Evolutionary conservation across 2,888 invertebrate species (phyloP).

Genomic region (Melinaea marsaeus): DNA sequence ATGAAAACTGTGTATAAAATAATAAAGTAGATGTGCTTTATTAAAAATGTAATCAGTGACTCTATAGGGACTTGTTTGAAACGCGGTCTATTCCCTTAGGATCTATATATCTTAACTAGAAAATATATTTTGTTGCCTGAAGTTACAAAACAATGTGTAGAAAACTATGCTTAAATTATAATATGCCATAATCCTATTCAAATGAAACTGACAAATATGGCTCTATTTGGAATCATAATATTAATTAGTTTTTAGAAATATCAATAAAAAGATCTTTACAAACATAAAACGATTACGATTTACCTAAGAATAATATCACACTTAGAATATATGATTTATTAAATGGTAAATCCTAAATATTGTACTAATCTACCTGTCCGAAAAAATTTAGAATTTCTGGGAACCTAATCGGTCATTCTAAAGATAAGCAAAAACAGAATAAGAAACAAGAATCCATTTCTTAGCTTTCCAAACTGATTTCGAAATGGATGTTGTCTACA

Average conservation of each 20-base stretch:
- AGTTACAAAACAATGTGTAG: not conserved
- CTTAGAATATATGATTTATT: no score
- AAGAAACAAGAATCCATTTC: no score
- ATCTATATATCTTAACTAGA: conserved; percentile 29
- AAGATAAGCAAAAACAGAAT: no score
- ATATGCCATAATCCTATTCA: not conserved
- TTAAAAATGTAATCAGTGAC: conserved; percentile 30
- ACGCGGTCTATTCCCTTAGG: conserved; percentile 18
- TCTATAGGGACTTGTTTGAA: conserved; percentile 21
- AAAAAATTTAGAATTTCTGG: no score
- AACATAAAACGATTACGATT: no score
- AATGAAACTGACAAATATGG: not conserved
- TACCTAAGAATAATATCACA: no score
- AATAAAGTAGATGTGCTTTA: conserved; percentile 21
- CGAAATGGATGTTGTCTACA: not conserved
- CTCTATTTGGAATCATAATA: not conserved
- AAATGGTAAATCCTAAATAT: no score
- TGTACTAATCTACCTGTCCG: no score
- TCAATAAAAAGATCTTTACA: no score
- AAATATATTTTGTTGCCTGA: conserved; percentile 18
- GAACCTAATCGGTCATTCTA: no score
- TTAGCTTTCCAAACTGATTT: no score
- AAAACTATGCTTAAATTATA: not conserved
- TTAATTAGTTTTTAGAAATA: not conserved
- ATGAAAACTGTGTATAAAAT: not conserved